Conservation (phyloP, 2,797 vertebrate genomes). For the Eurystomus glaucurus region DNA sequence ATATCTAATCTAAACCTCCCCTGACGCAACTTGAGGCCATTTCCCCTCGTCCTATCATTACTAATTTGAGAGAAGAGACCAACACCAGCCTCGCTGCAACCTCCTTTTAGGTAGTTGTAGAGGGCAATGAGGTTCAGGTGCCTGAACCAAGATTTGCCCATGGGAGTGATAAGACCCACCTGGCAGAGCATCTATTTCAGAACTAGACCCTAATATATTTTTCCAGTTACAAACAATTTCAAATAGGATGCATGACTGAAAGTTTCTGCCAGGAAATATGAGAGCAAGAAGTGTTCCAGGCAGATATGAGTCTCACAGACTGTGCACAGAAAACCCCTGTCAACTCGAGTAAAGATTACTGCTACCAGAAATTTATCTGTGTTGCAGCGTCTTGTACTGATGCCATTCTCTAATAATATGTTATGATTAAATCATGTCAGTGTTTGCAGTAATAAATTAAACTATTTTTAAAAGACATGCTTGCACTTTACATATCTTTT, state of each 20-base stretch:
- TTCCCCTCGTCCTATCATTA: too few relatives aligned
- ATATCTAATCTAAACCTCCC: too few relatives aligned
- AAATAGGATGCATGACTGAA: background rate
- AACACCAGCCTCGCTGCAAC: too few relatives aligned
- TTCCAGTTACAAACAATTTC: background rate
- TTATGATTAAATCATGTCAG: background rate
- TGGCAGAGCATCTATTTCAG: background rate
- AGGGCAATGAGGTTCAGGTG: background rate
- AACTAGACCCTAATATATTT: background rate
- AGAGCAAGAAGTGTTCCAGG: background rate
- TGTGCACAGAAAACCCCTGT: background rate
- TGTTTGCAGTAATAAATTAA: background rate
- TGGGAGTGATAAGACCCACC: background rate
- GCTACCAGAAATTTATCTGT: background rate
- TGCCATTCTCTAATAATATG: background rate
- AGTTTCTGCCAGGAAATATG: background rate
- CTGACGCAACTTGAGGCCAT: too few relatives aligned
- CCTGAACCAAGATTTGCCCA: background rate
- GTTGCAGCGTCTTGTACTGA: background rate
- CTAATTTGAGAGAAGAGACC: too few relatives aligned
- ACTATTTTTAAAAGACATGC: background rate
- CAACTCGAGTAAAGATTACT: background rate
- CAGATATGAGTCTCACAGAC: background rate
- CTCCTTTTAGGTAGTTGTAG: too few relatives aligned
- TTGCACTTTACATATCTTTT: background rate